phyloP scores from a whole-genome alignment of 2,113 vertebrate genomes.

The Puffinus mauretanicus region DNA sequence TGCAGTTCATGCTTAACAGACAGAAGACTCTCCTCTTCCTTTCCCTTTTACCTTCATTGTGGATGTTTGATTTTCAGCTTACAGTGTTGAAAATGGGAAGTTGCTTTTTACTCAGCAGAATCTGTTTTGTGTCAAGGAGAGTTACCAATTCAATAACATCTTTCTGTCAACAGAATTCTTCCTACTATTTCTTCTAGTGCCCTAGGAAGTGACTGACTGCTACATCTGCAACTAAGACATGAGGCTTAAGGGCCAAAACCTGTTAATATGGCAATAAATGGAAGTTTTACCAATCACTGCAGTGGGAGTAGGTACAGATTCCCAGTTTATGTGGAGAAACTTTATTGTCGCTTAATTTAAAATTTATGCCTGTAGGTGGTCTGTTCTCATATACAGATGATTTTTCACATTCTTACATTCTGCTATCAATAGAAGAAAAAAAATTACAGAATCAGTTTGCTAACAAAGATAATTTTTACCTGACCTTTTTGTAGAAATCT shows the following conservation, averaged over 20 bases:
- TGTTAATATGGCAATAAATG: not conserved
- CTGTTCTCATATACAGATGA: not conserved
- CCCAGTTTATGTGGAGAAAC: not conserved
- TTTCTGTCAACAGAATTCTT: not conserved
- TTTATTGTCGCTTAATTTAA: not conserved
- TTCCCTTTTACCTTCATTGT: not conserved
- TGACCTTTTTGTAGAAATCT: not conserved
- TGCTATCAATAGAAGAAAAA: not conserved
- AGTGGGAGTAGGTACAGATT: not conserved
- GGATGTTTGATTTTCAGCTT: not conserved
- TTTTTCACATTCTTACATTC: not conserved
- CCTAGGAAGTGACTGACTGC: not conserved
- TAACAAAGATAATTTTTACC: not conserved
- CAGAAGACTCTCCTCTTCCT: not conserved
- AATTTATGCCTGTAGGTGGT: not conserved
- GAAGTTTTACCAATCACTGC: not conserved
- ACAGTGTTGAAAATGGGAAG: not conserved
- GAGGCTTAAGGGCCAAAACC: not conserved
- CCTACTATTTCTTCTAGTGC: not conserved
- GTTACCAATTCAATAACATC: not conserved
- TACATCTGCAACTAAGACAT: not conserved
- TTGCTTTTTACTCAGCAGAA: not conserved
- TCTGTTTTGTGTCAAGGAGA: not conserved
- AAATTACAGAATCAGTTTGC: not conserved
- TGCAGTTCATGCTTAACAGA: not conserved